A percentile compares a stretch with the other conserved stretches of the same genome.
Conservation (phyloP, 2,113 vertebrate species). For the Lepidothrix coronata region DNA sequence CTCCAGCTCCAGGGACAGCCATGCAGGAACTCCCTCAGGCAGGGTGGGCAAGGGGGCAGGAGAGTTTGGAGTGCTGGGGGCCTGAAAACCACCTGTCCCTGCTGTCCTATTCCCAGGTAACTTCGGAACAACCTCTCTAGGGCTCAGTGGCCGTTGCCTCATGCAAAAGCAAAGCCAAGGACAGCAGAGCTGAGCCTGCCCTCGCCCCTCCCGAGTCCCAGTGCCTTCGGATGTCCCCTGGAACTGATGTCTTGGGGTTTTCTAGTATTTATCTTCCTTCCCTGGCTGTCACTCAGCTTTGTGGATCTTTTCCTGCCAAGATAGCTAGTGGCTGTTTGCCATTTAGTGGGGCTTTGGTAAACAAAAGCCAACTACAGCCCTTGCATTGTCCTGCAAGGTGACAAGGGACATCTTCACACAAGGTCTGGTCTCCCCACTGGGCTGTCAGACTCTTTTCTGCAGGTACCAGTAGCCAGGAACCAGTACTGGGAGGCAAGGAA, state of each 20-base stretch:
- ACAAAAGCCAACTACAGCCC: not conserved
- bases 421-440: accelerated
- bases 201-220: not conserved
- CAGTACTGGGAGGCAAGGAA: not conserved
- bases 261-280: not conserved
- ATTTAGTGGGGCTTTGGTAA: not conserved
- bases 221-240: not conserved
- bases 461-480: not conserved
- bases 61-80: not conserved
- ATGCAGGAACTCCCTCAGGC: not conserved
- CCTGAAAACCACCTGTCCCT: not conserved
- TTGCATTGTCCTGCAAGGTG: not conserved
- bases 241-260: not conserved
- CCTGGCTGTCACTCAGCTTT: not conserved
- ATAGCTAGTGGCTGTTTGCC: not conserved
- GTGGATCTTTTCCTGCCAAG: not conserved
- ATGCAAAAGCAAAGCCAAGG: not conserved
- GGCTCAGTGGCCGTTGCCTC: accelerated
- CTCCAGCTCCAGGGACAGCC: not conserved
- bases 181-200: not conserved
- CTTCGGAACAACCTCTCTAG: not conserved
- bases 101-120: not conserved
- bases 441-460: not conserved
- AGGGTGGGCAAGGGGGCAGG: not conserved
- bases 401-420: not conserved